Conservation (phyloP, 2,888 invertebrate species). For the Platycheirus albimanus region DNA sequence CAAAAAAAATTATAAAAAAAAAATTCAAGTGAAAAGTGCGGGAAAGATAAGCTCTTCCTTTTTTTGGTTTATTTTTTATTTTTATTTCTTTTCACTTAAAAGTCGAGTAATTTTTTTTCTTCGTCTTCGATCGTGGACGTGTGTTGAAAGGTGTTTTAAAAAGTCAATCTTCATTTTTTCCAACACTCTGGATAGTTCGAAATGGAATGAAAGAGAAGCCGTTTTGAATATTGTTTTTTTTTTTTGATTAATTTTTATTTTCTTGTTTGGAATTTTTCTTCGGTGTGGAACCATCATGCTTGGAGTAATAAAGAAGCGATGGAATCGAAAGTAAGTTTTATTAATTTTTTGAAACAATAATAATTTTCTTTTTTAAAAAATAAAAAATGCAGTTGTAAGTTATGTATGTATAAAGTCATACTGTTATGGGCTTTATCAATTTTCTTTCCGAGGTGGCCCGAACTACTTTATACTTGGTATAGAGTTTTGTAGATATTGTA, state of each 20-base stretch:
- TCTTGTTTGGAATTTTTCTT: slow-evolving; percentile 36
- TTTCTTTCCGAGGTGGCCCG: too few relatives aligned
- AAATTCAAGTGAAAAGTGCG: slow-evolving; percentile 45
- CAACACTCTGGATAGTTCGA: slow-evolving; percentile 28
- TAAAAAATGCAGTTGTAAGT: too few relatives aligned
- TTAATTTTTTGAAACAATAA: too few relatives aligned
- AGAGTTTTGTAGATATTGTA: too few relatives aligned
- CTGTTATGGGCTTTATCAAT: too few relatives aligned
- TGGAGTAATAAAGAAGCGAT: slow-evolving; percentile 63
- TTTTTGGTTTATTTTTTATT: slow-evolving; percentile 13
- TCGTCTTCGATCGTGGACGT: too few relatives aligned
- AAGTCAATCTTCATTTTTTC: slow-evolving; percentile 43
- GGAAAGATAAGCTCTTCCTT: slow-evolving; percentile 45
- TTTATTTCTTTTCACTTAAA: slow-evolving; percentile 19
- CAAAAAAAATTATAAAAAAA: slow-evolving; percentile 8
- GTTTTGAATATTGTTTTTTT: slow-evolving; percentile 43
- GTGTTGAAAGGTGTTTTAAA: slow-evolving; percentile 48
- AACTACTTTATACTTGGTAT: too few relatives aligned
- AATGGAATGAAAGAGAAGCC: slow-evolving; percentile 63
- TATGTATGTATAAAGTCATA: too few relatives aligned
- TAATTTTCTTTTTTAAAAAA: too few relatives aligned
- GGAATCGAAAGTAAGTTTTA: slow-evolving; percentile 62
- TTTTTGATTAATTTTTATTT: slow-evolving; percentile 30
- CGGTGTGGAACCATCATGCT: slow-evolving; percentile 68
- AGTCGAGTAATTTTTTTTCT: slow-evolving; percentile 30